Evolutionary conservation across 2,113 vertebrate genomes (phyloP).

Genomic region (Dinomys branickii): DNA sequence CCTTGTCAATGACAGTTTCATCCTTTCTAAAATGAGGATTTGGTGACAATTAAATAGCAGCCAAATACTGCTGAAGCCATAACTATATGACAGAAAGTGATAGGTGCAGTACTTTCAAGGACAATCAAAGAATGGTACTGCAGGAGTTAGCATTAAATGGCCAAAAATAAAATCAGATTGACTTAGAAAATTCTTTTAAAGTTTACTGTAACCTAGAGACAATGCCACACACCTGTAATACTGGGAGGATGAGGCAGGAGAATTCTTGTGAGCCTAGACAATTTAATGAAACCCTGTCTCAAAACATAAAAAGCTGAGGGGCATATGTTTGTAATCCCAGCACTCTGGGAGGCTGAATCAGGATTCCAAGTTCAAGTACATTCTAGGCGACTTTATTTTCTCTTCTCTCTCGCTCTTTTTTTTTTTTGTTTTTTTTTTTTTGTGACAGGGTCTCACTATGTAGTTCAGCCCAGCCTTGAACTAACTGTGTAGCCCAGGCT

Average conservation of each 20-base stretch:
- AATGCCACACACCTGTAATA: not conserved
- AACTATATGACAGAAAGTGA: not conserved
- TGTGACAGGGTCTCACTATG: too few relatives aligned
- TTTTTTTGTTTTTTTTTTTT: too few relatives aligned
- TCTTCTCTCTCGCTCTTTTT: too few relatives aligned
- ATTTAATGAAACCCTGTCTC: not conserved
- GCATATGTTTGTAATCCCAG: not conserved
- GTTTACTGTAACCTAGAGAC: not conserved
- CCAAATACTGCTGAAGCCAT: not conserved
- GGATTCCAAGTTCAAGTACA: not conserved
- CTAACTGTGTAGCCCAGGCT: not conserved
- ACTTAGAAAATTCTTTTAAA: not conserved
- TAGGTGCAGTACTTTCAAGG: not conserved
- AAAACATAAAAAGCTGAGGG: not conserved
- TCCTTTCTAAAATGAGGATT: slow-evolving; percentile 5
- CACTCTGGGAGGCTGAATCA: not conserved
- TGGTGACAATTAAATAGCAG: not conserved
- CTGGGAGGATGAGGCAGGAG: not conserved
- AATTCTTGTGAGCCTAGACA: not conserved
- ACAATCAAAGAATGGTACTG: not conserved
- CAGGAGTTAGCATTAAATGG: not conserved
- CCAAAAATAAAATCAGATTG: not conserved
- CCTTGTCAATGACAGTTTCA: not conserved
- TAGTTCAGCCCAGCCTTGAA: too few relatives aligned
- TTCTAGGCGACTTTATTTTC: too few relatives aligned